phyloP scores from a whole-genome alignment of 2,113 vertebrate species.

The Ahaetulla prasina region DNA sequence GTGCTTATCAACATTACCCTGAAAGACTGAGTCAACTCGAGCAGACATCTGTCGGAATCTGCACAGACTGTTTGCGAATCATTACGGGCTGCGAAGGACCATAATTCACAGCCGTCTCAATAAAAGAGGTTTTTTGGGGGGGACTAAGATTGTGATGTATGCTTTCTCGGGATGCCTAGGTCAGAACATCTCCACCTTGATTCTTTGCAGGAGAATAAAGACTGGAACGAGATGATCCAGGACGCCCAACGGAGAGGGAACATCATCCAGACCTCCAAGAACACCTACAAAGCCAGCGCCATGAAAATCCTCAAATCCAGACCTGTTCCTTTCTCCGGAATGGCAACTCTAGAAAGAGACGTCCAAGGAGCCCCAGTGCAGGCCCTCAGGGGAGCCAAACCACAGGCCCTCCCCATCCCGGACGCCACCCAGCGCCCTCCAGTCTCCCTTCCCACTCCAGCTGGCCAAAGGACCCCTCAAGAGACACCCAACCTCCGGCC shows the following conservation, averaged over 20 bases:
- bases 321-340: background rate
- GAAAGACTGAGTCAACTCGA: no score
- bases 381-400: constrained; percentile 17
- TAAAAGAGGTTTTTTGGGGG: no score
- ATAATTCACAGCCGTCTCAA: no score
- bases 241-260: constrained; percentile 74
- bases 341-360: background rate
- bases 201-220: constrained; percentile 70
- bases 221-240: constrained; percentile 80
- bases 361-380: background rate
- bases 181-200: no score
- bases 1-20: no score
- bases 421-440: background rate
- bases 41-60: no score
- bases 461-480: background rate
- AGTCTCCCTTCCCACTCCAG: background rate
- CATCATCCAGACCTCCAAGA: constrained; percentile 69
- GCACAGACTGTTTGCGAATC: no score
- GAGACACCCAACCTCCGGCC: background rate
- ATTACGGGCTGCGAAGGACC: no score
- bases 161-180: no score
- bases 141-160: no score
- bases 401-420: background rate
- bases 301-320: constrained; percentile 73
- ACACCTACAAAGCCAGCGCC: constrained; percentile 63